Conservation (phyloP, 2,797 vertebrate species). For the Syngnathus acus region DNA sequence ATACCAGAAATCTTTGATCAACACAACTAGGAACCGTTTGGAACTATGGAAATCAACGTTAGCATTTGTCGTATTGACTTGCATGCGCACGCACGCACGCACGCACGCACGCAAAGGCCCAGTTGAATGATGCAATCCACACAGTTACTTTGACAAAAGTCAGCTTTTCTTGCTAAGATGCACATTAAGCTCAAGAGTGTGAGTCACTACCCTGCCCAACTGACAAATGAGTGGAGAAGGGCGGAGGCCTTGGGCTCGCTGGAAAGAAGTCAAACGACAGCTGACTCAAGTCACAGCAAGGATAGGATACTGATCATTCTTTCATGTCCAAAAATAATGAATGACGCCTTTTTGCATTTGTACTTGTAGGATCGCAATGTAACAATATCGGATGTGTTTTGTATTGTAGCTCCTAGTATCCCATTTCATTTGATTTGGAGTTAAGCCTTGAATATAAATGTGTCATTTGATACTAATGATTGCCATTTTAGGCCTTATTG, state of each 20-base stretch:
- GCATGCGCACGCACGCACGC: not conserved
- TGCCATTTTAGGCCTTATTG: not conserved
- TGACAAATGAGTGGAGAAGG: not conserved
- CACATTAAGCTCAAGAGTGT: not conserved
- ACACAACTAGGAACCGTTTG: no score
- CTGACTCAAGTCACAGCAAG: not conserved
- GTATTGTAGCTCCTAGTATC: no score
- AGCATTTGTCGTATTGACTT: not conserved
- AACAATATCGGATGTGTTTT: no score
- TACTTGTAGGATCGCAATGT: no score
- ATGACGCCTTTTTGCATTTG: no score
- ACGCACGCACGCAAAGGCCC: no score
- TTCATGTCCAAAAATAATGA: no score
- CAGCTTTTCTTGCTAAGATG: not conserved
- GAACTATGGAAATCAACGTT: not conserved
- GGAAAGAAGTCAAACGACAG: not conserved
- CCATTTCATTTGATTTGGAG: no score
- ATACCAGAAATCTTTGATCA: no score
- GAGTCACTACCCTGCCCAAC: conserved; percentile 2
- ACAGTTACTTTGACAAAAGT: not conserved
- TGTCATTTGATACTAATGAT: not conserved
- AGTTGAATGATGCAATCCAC: not conserved
- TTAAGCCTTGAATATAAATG: not conserved
- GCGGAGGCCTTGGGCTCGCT: not conserved
- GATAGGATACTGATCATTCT: no score